phyloP scores from a whole-genome alignment of 2,797 vertebrate genomes.

The Gymnoscopelus microlampas region DNA sequence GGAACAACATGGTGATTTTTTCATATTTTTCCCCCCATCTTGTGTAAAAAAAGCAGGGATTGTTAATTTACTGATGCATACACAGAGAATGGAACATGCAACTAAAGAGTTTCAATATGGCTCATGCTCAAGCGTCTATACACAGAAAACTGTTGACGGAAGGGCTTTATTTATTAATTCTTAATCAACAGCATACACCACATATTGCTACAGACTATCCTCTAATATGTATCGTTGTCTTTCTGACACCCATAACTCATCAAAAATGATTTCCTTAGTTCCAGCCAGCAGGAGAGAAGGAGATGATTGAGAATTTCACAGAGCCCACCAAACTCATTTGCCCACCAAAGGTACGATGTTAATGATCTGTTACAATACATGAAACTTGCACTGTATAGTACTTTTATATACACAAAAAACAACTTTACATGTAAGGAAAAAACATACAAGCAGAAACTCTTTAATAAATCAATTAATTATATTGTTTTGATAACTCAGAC shows the following conservation, averaged over 20 bases:
- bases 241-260: neutral
- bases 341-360: conserved; percentile 61
- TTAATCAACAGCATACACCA: neutral
- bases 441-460: no score
- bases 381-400: no score
- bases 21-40: neutral
- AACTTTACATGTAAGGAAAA: neutral
- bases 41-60: no score
- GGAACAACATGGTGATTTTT: conserved; percentile 69
- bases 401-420: neutral
- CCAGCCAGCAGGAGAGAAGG: conserved; percentile 69
- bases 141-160: no score
- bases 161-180: no score
- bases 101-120: no score
- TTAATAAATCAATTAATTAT: no score
- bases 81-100: no score
- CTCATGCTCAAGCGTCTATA: no score
- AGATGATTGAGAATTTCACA: conserved; percentile 52
- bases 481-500: neutral
- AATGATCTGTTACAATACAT: neutral
- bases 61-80: no score
- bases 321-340: conserved; percentile 68
- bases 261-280: conserved; percentile 54
- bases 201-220: neutral
- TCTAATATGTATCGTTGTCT: neutral